Conservation (phyloP, 2,113 vertebrate genomes). For the Eulemur macaco region DNA sequence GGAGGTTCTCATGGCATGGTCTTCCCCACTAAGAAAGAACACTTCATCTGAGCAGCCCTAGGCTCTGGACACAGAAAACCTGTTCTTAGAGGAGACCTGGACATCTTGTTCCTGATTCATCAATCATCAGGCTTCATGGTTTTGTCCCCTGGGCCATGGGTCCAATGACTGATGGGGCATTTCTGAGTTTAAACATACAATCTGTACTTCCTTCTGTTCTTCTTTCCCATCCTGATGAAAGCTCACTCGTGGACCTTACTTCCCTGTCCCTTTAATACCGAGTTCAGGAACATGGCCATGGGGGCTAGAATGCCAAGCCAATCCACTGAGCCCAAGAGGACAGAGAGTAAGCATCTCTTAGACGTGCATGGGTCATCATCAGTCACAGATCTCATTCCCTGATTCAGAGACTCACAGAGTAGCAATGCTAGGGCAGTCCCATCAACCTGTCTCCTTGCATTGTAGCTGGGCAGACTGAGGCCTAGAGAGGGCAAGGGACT, state of each 20-base stretch:
- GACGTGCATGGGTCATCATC: neutral
- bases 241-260: neutral
- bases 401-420: neutral
- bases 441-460: neutral
- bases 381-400: neutral
- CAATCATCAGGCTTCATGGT: neutral
- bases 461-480: neutral
- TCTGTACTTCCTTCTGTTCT: neutral
- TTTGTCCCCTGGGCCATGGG: neutral
- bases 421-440: neutral
- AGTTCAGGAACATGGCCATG: neutral
- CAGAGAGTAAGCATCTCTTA: neutral
- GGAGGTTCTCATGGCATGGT: neutral
- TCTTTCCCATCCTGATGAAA: neutral
- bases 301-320: neutral
- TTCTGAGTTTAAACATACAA: neutral
- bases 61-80: neutral
- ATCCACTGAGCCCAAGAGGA: neutral
- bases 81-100: neutral
- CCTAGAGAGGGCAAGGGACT: constrained; percentile 5
- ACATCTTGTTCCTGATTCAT: neutral
- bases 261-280: neutral
- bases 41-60: neutral
- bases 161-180: neutral
- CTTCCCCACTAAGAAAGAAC: neutral